These are phyloP conservation scores for Thripadectes ignobilis DNA, from an alignment of 2,797 vertebrate genomes.

Conservation along the genomic window DNA sequence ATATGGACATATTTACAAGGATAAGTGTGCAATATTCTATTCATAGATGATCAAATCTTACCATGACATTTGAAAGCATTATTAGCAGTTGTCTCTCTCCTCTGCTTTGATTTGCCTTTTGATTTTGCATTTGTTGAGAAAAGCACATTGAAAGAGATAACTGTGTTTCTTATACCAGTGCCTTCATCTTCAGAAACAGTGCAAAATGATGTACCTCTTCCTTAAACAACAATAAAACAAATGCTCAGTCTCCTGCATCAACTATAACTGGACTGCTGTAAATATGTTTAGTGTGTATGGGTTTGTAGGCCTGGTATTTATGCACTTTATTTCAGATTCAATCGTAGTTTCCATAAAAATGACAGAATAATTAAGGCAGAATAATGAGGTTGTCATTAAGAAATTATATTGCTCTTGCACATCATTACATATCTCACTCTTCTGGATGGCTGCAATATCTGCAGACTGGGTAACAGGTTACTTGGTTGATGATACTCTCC, in stretches of 20 bases:
- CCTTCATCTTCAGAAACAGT: background rate
- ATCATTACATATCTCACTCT: background rate
- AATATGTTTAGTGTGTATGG: background rate
- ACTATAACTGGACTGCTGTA: background rate
- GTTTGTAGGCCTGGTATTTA: background rate
- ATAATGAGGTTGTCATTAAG: background rate
- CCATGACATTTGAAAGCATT: background rate
- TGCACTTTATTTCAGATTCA: background rate
- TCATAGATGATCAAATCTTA: background rate
- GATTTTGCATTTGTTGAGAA: background rate
- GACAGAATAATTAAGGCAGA: conserved; percentile 5
- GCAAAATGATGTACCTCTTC: background rate
- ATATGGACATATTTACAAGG: background rate
- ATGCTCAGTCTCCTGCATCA: background rate
- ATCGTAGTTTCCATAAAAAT: background rate
- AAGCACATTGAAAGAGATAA: background rate
- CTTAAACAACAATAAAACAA: background rate
- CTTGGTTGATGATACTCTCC: background rate
- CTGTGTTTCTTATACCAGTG: background rate
- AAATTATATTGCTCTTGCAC: background rate
- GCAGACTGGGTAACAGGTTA: background rate
- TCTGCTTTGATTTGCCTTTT: background rate
- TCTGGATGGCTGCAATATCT: background rate
- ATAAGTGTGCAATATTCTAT: background rate
- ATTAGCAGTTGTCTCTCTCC: background rate